phyloP scores from a whole-genome alignment of 1,140 invertebrate genomes.

The Armadillidium nasatum region DNA sequence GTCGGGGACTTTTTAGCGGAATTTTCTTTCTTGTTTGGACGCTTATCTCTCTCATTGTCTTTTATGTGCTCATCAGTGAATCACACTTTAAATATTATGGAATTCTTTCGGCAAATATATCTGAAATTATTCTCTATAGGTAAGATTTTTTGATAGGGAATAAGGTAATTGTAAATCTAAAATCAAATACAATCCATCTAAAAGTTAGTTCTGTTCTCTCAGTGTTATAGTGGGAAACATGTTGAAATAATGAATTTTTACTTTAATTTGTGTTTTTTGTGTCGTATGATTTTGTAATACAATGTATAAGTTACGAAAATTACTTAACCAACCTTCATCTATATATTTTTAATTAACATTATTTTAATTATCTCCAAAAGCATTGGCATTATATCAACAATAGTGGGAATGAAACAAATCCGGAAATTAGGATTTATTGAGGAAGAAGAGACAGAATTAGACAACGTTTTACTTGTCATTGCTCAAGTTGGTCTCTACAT shows the following conservation, averaged over 20 bases:
- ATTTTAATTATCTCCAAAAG: slow-evolving; percentile 12
- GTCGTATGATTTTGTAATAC: no score
- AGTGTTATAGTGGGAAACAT: no score
- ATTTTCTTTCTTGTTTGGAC: slow-evolving; percentile 85
- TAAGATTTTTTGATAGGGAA: slow-evolving; percentile 27
- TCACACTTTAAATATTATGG: slow-evolving; percentile 75
- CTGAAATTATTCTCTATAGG: slow-evolving; percentile 76
- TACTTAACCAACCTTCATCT: no score
- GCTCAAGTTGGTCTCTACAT: slow-evolving; percentile 90
- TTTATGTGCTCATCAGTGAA: slow-evolving; percentile 85
- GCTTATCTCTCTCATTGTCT: slow-evolving; percentile 88
- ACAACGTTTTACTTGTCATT: slow-evolving; percentile 86
- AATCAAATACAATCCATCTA: no score
- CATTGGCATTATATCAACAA: slow-evolving; percentile 48
- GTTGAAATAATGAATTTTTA: no score
- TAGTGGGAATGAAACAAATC: slow-evolving; percentile 45
- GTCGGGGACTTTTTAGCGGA: slow-evolving; percentile 88
- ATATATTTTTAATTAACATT: not conserved
- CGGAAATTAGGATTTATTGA: slow-evolving; percentile 51
- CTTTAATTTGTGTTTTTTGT: no score
- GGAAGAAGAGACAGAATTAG: slow-evolving; percentile 73
- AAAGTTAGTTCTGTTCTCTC: no score
- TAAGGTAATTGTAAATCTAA: no score
- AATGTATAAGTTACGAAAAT: no score
- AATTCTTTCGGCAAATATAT: slow-evolving; percentile 84